These are phyloP conservation scores for Crax fasciolata DNA, from an alignment of 2,797 vertebrate species.

Conservation along the genomic window DNA sequence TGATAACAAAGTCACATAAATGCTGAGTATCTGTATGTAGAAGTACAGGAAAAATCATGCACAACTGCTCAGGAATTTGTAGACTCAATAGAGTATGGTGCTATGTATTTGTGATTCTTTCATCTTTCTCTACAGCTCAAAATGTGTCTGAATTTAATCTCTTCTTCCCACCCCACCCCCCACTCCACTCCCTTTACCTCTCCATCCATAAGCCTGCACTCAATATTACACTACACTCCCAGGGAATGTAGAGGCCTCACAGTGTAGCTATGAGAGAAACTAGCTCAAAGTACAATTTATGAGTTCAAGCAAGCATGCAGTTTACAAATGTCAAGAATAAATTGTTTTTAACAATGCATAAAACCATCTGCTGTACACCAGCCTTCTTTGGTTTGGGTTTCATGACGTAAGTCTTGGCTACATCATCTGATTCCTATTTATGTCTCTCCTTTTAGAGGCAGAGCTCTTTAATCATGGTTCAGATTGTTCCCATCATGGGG, in stretches of 20 bases:
- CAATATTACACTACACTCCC: background rate
- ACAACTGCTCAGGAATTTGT: background rate
- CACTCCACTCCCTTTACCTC: background rate
- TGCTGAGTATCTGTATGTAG: background rate
- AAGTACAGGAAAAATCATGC: background rate
- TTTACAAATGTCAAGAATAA: background rate
- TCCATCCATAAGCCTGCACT: background rate
- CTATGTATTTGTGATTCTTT: background rate
- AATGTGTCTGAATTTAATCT: background rate
- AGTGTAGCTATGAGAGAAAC: background rate
- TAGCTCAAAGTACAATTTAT: background rate
- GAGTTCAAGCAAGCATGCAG: background rate
- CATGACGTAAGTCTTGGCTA: background rate
- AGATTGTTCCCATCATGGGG: background rate
- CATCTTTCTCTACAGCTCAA: background rate
- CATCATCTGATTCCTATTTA: background rate
- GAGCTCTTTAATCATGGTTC: background rate
- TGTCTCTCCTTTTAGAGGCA: background rate
- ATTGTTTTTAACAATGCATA: background rate
- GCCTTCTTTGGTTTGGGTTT: slow-evolving; percentile 27
- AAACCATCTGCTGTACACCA: background rate
- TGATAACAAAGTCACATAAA: background rate
- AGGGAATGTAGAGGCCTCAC: background rate
- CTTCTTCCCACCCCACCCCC: background rate
- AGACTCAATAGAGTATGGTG: background rate